Conservation (phyloP, 2,113 vertebrate species). For the Cavia porcellus region DNA sequence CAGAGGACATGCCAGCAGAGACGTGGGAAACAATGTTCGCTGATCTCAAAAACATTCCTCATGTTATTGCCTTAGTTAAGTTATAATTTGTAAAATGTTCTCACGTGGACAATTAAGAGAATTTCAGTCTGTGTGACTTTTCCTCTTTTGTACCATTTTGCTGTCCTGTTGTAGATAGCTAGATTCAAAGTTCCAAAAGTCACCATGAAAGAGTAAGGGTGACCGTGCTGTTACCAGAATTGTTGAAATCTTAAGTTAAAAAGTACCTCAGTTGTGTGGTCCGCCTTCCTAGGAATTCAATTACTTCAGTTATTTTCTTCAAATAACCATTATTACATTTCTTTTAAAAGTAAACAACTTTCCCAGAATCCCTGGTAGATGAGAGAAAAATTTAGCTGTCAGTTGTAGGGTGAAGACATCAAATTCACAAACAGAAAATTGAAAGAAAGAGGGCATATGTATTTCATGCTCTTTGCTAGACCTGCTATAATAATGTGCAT, state of each 20-base stretch:
- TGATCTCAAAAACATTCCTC: slow-evolving; percentile 9
- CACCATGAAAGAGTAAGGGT: neutral
- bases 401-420: slow-evolving; percentile 64
- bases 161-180: neutral
- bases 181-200: neutral
- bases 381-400: slow-evolving; percentile 53
- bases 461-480: neutral
- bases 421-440: slow-evolving; percentile 71
- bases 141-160: neutral
- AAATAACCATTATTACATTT: slow-evolving; percentile 71
- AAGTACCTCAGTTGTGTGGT: neutral
- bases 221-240: neutral
- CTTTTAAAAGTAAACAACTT: slow-evolving; percentile 75
- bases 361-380: slow-evolving; percentile 64
- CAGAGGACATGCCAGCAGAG: neutral
- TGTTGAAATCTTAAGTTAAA: slow-evolving; percentile 42
- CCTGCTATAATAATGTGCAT: neutral
- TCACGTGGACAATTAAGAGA: neutral
- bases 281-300: slow-evolving; percentile 53
- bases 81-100: neutral
- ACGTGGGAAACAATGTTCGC: neutral
- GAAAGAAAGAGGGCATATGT: slow-evolving; percentile 60
- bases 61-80: slow-evolving; percentile 24
- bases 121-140: neutral
- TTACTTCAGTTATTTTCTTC: slow-evolving; percentile 73